Percentiles rank a stretch among this genome's conserved stretches.
Evolutionary conservation across 2,888 invertebrate species (phyloP).

Genomic region (Plagodis pulveraria): DNA sequence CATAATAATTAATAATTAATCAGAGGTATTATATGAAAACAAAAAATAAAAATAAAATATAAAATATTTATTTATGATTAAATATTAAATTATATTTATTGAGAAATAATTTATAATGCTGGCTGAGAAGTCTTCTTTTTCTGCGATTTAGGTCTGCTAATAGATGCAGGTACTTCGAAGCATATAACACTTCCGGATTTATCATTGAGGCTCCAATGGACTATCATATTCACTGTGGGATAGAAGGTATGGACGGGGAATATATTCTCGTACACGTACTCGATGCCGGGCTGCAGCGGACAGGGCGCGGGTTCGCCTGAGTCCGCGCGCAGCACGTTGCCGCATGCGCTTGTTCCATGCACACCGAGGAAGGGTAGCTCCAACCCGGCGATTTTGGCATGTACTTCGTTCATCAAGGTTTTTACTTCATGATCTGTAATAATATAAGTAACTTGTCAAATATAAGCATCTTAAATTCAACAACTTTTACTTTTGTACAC

Average conservation of each 20-base stretch:
- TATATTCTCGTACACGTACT: constrained; percentile 87
- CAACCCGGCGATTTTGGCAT: not conserved
- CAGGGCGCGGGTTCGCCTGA: constrained; percentile 83
- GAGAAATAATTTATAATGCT: not conserved
- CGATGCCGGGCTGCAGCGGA: constrained; percentile 86
- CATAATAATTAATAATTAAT: too few relatives aligned
- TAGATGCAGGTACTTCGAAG: constrained; percentile 86
- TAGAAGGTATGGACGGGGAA: constrained; percentile 79
- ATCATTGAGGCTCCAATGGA: constrained; percentile 86
- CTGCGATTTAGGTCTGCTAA: constrained; percentile 9
- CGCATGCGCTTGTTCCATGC: constrained; percentile 80
- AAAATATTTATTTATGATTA: too few relatives aligned
- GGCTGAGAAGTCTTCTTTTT: not conserved
- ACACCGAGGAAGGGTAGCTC: not conserved
- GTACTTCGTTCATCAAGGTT: constrained; percentile 69
- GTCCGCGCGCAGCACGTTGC: constrained; percentile 39
- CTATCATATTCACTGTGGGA: constrained; percentile 75
- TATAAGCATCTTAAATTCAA: too few relatives aligned
- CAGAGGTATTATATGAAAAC: too few relatives aligned
- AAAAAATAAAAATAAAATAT: too few relatives aligned
- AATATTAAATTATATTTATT: too few relatives aligned
- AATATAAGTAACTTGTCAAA: too few relatives aligned
- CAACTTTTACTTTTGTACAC: not conserved
- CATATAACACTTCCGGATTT: constrained; percentile 81
- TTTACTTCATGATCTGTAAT: not conserved